A percentile compares a stretch with the other conserved stretches of the same genome.
phyloP scores from a whole-genome alignment of 2,797 vertebrate species.

The Pygocentrus nattereri region DNA sequence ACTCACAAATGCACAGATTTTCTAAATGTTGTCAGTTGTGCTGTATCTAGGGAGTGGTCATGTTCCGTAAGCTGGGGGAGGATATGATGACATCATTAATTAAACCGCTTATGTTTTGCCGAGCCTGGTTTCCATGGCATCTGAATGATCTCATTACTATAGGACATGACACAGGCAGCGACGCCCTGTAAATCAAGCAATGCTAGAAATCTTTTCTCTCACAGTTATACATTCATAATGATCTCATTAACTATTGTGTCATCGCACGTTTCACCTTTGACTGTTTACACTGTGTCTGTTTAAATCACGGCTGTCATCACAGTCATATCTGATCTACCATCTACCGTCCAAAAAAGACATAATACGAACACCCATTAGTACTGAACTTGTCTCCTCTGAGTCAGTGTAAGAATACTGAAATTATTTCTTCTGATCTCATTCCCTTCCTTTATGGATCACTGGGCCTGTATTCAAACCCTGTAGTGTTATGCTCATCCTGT shows the following conservation, averaged over 20 bases:
- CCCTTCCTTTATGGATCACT: background rate
- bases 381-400: slow-evolving; percentile 4
- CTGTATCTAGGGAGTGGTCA: background rate
- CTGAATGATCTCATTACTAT: background rate
- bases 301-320: background rate
- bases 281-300: background rate
- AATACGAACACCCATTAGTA: background rate
- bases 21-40: background rate
- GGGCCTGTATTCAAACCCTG: background rate
- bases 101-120: slow-evolving; percentile 53
- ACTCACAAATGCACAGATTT: background rate
- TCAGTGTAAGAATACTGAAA: background rate
- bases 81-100: slow-evolving; percentile 49
- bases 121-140: slow-evolving; percentile 54
- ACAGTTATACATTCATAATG: slow-evolving; percentile 2
- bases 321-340: slow-evolving; percentile 6
- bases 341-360: background rate
- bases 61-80: slow-evolving; percentile 7
- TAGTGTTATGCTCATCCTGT: background rate
- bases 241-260: background rate
- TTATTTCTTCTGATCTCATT: background rate
- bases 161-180: background rate
- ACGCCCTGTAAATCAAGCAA: slow-evolving; percentile 16
- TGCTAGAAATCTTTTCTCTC: slow-evolving; percentile 1
- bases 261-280: background rate